phyloP scores from a whole-genome alignment of 1,140 invertebrate genomes.

The Drosophila micromelanica region DNA sequence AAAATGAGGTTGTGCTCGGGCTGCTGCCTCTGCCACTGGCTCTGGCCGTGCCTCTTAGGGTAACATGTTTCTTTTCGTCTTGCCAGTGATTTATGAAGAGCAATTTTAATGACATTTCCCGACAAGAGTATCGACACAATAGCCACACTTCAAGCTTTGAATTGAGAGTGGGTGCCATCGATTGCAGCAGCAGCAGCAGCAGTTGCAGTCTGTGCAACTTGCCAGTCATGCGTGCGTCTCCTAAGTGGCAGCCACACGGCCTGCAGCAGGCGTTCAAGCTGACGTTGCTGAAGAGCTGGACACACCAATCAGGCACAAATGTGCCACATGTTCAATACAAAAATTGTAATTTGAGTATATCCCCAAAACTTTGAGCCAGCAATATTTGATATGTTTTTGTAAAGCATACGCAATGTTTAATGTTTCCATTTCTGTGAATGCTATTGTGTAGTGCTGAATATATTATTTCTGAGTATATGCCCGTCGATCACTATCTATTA shows the following conservation, averaged over 20 bases:
- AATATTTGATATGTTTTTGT: no score
- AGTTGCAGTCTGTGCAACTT: slow-evolving; percentile 30
- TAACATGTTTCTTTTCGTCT: slow-evolving; percentile 60
- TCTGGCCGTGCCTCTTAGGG: slow-evolving; percentile 12
- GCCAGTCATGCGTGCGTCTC: slow-evolving; percentile 65
- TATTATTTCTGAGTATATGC: background rate
- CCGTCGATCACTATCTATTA: background rate
- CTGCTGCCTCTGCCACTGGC: slow-evolving; percentile 46
- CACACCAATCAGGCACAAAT: slow-evolving; percentile 47
- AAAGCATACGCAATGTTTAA: no score
- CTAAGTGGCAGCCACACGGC: slow-evolving; percentile 40
- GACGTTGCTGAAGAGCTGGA: slow-evolving; percentile 43
- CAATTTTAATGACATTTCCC: slow-evolving; percentile 83
- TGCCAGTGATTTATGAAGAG: slow-evolving; percentile 82
- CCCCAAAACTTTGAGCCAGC: no score
- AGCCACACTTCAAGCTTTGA: slow-evolving; percentile 1
- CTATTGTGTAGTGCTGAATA: no score
- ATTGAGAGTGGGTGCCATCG: slow-evolving; percentile 44
- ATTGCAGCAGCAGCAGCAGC: slow-evolving; percentile 12
- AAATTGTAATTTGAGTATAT: no score
- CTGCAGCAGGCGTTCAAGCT: slow-evolving; percentile 12
- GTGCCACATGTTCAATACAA: slow-evolving; percentile 17
- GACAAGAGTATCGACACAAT: slow-evolving; percentile 73
- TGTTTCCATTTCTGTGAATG: no score
- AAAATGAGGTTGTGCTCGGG: slow-evolving; percentile 80